A percentile compares a stretch with the other conserved stretches of the same genome.
These are phyloP conservation scores for Spea multiplicata DNA, from an alignment of 2,113 vertebrate species.

Conservation along the genomic window DNA sequence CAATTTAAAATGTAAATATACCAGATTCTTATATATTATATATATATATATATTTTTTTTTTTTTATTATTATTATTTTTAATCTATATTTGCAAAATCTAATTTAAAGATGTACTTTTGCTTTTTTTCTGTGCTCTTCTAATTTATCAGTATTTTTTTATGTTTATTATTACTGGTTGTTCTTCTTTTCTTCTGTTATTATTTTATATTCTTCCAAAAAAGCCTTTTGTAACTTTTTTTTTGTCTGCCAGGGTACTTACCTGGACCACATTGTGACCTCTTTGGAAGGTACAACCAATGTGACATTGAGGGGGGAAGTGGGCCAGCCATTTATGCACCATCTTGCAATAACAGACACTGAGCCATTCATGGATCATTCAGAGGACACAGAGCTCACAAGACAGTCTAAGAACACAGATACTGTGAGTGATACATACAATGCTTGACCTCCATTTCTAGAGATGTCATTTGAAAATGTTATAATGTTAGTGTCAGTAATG, in stretches of 20 bases:
- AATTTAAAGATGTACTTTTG: too few species aligned
- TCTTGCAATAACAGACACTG: background rate
- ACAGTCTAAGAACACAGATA: background rate
- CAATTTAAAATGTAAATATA: too few species aligned
- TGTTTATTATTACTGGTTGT: too few species aligned
- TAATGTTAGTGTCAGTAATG: too few species aligned
- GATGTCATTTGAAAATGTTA: too few species aligned
- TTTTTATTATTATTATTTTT: too few species aligned
- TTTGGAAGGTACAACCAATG: slow-evolving; percentile 18
- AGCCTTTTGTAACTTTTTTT: background rate
- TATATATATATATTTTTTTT: too few species aligned
- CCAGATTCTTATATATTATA: too few species aligned
- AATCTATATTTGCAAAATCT: too few species aligned
- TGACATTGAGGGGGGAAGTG: background rate
- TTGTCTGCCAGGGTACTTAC: slow-evolving; percentile 2
- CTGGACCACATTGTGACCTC: slow-evolving; percentile 1
- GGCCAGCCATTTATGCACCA: background rate
- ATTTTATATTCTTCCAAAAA: background rate
- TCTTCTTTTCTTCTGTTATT: too few species aligned
- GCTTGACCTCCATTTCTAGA: background rate
- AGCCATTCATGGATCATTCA: background rate
- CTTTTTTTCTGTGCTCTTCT: too few species aligned
- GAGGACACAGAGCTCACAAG: background rate
- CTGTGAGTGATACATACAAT: background rate
- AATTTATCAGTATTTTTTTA: too few species aligned